Evolutionary conservation across 1,140 invertebrate species (phyloP).

Genomic region (Drosophila navojoa): DNA sequence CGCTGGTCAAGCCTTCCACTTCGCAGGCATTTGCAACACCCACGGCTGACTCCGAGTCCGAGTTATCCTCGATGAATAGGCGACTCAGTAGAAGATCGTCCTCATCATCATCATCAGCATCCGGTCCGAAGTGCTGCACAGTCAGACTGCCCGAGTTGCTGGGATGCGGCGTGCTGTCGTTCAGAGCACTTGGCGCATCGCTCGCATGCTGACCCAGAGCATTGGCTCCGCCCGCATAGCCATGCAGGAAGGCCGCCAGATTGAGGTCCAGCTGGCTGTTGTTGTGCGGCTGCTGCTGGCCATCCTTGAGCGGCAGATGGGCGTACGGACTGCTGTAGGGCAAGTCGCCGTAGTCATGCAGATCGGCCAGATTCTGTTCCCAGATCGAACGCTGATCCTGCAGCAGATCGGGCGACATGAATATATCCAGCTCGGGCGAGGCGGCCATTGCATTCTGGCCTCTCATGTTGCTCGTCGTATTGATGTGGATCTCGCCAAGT

Average conservation of each 20-base stretch:
- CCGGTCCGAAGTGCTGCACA: conserved; percentile 51
- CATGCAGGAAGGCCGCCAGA: conserved; percentile 62
- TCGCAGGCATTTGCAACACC: conserved; percentile 62
- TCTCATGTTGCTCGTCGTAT: conserved; percentile 33
- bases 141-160: conserved; percentile 52
- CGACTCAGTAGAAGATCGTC: conserved; percentile 41
- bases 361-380: conserved; percentile 82
- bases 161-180: conserved; percentile 77
- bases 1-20: conserved; percentile 63
- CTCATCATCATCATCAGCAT: conserved; percentile 35
- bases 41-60: conserved; percentile 35
- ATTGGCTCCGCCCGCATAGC: conserved; percentile 49
- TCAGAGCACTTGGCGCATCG: conserved; percentile 52
- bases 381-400: conserved; percentile 76
- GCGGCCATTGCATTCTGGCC: conserved; percentile 1
- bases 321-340: conserved; percentile 67
- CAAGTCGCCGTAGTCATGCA: conserved; percentile 77
- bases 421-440: conserved; percentile 63
- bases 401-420: conserved; percentile 67
- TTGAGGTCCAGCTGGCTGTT: conserved; percentile 65
- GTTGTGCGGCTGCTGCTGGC: conserved; percentile 64
- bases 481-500: conserved; percentile 55
- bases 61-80: conserved; percentile 43
- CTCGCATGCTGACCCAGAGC: not conserved
- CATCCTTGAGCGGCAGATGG: conserved; percentile 79